These are phyloP conservation scores for Morpho deidamia DNA, from an alignment of 2,888 invertebrate genomes.

Conservation along the genomic window DNA sequence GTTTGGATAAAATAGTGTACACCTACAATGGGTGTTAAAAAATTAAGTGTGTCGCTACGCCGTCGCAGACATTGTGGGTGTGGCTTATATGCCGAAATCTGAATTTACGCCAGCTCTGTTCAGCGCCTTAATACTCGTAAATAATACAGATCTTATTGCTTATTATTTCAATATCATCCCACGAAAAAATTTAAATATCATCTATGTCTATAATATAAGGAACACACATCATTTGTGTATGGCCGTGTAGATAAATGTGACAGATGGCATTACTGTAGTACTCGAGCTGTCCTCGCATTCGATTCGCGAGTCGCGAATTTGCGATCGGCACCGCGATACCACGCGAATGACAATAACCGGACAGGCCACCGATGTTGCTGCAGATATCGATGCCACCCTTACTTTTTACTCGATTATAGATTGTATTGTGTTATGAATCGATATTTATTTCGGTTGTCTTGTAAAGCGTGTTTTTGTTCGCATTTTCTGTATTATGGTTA, in stretches of 20 bases:
- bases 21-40: too few species aligned
- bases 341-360: conserved; percentile 58
- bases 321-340: conserved; percentile 55
- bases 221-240: conserved; percentile 11
- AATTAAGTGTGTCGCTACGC: too few species aligned
- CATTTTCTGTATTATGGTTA: conserved; percentile 43
- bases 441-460: conserved; percentile 66
- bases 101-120: too few species aligned
- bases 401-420: conserved; percentile 65
- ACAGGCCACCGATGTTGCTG: conserved; percentile 48
- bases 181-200: too few species aligned
- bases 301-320: conserved; percentile 38
- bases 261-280: conserved; percentile 51
- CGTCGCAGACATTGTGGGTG: too few species aligned
- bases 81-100: too few species aligned
- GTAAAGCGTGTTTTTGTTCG: conserved; percentile 49
- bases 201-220: background rate
- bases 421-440: conserved; percentile 75
- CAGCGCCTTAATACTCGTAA: too few species aligned
- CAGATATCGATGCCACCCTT: conserved; percentile 61
- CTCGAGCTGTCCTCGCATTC: conserved; percentile 41
- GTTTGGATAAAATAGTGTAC: too few species aligned
- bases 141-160: too few species aligned
- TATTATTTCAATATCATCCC: too few species aligned
- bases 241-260: conserved; percentile 39